Conservation (phyloP, 2,888 invertebrate genomes). For the Dexiosoma caninum region DNA sequence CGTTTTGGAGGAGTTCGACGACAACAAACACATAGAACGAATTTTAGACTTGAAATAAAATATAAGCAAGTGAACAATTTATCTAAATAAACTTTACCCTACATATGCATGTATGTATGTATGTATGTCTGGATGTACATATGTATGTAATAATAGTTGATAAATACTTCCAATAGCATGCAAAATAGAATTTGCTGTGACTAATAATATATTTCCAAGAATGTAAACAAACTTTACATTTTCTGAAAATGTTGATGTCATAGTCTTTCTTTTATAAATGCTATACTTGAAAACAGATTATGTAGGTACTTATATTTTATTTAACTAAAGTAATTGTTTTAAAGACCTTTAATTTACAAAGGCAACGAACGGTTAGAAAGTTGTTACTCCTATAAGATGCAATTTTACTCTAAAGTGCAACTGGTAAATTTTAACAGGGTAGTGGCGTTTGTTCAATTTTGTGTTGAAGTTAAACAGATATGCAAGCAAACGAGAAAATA, state of each 20-base stretch:
- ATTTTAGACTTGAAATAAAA: background rate
- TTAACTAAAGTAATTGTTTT: conserved; percentile 10
- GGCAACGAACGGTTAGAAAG: conserved; percentile 10
- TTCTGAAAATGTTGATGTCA: conserved; percentile 19
- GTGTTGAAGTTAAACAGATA: conserved; percentile 14
- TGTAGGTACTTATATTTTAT: background rate
- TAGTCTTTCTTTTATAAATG: conserved; percentile 15
- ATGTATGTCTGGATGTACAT: conserved; percentile 4
- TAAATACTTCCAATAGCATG: conserved; percentile 22
- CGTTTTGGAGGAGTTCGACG: too few relatives aligned
- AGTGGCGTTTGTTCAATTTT: conserved; percentile 22
- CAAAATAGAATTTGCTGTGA: conserved; percentile 46
- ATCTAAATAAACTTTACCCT: conserved; percentile 16
- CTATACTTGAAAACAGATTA: conserved; percentile 3
- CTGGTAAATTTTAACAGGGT: conserved; percentile 2
- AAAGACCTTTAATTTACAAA: background rate
- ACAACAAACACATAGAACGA: too few relatives aligned
- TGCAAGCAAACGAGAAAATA: background rate
- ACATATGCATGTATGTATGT: conserved; percentile 7
- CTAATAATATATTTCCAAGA: conserved; percentile 63
- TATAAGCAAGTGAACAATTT: background rate
- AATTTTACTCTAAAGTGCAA: conserved; percentile 51
- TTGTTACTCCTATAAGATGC: conserved; percentile 42
- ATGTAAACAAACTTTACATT: conserved; percentile 46
- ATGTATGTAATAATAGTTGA: conserved; percentile 12